Evolutionary conservation across 2,113 vertebrate species (phyloP).

Genomic region (Hirundichthys speculiger): DNA sequence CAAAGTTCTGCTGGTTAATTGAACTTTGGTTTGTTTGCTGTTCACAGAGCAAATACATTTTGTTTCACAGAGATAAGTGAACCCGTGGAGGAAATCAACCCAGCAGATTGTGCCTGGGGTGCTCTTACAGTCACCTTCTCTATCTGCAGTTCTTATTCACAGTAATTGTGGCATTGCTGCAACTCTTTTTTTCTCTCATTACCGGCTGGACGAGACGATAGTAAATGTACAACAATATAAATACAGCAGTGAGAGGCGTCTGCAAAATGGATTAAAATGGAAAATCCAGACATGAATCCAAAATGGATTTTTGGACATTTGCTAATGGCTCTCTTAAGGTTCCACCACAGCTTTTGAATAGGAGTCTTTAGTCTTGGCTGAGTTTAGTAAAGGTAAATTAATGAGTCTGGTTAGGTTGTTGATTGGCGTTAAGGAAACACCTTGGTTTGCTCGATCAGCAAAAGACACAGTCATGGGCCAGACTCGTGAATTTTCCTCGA

Average conservation of each 20-base stretch:
- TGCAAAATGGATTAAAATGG: neutral
- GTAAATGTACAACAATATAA: slow-evolving; percentile 17
- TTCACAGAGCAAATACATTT: slow-evolving; percentile 19
- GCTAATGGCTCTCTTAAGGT: no score
- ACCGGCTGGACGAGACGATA: neutral
- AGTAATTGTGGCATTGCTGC: neutral
- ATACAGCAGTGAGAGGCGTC: slow-evolving; percentile 16
- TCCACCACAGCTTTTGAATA: no score
- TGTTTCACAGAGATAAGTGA: slow-evolving; percentile 16
- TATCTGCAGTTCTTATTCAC: slow-evolving; percentile 3
- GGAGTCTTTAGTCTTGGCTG: no score
- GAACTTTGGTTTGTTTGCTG: slow-evolving; percentile 17
- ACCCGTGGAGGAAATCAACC: slow-evolving; percentile 13
- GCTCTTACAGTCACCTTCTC: slow-evolving; percentile 1
- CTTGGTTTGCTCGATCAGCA: no score
- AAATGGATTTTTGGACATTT: no score
- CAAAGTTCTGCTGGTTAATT: slow-evolving; percentile 26
- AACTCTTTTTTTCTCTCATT: slow-evolving; percentile 3
- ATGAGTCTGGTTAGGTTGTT: no score
- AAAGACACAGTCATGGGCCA: no score
- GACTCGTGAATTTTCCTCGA: no score
- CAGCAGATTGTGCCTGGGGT: neutral
- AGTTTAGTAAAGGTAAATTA: no score
- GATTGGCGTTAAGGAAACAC: no score
- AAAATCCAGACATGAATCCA: no score